Evolutionary conservation across 2,113 vertebrate species (phyloP).

Genomic region (Tragelaphus imberbis): DNA sequence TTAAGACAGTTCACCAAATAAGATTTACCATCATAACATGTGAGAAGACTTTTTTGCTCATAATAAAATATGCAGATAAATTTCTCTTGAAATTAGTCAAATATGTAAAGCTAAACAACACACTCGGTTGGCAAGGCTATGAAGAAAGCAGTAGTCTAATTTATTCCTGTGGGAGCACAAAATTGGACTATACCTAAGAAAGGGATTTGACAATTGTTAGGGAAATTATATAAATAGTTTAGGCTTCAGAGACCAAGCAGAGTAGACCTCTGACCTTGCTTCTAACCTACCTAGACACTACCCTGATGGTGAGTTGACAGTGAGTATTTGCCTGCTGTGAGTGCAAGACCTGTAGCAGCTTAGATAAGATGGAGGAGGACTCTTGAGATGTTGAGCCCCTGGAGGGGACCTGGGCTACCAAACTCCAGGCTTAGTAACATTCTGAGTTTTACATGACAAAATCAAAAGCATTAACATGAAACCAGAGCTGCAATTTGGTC

Average conservation of each 20-base stretch:
- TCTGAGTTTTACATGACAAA: neutral
- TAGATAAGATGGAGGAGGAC: neutral
- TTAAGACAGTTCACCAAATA: neutral
- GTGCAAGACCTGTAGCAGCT: neutral
- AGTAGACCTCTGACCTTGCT: neutral
- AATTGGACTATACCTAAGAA: neutral
- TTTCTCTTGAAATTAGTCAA: neutral
- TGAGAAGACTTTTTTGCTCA: neutral
- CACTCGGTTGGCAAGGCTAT: neutral
- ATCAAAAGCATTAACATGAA: neutral
- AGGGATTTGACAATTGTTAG: neutral
- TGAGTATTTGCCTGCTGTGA: neutral
- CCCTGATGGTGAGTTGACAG: neutral
- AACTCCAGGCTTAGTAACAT: neutral
- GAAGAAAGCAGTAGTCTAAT: neutral
- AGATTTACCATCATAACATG: neutral
- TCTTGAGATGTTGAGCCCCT: neutral
- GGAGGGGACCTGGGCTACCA: neutral
- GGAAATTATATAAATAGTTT: neutral
- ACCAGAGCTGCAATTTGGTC: neutral
- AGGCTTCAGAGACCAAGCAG: neutral
- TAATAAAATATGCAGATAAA: neutral
- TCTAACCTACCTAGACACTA: neutral
- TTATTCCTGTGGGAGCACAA: neutral
- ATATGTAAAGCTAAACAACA: neutral